Evolutionary conservation across 1,140 invertebrate genomes (phyloP).

Genomic region (Drosophila insularis): DNA sequence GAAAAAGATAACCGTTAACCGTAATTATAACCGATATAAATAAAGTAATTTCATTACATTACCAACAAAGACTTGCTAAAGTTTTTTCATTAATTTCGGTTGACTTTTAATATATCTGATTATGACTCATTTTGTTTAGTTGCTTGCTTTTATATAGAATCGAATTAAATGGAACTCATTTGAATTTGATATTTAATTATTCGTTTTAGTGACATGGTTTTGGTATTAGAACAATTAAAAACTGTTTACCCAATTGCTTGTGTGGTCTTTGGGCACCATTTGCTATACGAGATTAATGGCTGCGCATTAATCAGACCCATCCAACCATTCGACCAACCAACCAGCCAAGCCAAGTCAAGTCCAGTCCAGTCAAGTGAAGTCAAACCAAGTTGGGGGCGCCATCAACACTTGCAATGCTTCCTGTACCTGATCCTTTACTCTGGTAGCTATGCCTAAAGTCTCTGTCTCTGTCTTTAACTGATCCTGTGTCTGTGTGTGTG

Average conservation of each 20-base stretch:
- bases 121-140: too few species aligned
- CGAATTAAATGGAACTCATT: too few species aligned
- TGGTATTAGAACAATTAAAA: neutral
- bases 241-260: neutral
- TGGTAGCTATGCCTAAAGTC: too few species aligned
- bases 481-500: slow-evolving; percentile 5
- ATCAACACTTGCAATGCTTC: slow-evolving; percentile 69
- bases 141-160: neutral
- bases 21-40: too few species aligned
- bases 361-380: too few species aligned
- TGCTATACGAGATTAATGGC: slow-evolving; percentile 64
- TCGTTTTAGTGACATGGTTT: neutral
- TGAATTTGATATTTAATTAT: too few species aligned
- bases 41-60: too few species aligned
- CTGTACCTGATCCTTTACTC: neutral
- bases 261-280: slow-evolving; percentile 39
- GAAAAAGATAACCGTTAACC: too few species aligned
- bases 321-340: neutral
- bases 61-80: neutral
- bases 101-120: too few species aligned
- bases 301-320: slow-evolving; percentile 61
- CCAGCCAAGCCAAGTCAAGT: too few species aligned
- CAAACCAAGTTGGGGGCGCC: slow-evolving; percentile 41
- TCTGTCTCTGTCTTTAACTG: neutral
- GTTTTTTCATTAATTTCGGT: too few species aligned